Conservation (phyloP, 2,113 vertebrate species). For the Sitta europaea region DNA sequence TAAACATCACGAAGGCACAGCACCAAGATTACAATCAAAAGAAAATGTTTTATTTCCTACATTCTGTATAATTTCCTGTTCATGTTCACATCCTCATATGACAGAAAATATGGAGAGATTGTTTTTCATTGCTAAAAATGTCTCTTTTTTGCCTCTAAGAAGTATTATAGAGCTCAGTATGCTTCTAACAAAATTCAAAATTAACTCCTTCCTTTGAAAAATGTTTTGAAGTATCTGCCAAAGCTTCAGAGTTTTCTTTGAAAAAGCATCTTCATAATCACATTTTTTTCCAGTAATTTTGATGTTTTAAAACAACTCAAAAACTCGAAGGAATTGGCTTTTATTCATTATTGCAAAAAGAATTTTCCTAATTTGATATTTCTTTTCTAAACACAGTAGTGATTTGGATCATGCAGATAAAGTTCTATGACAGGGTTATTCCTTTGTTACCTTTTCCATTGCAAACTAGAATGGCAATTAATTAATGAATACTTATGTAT, state of each 20-base stretch:
- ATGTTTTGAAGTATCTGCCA: background rate
- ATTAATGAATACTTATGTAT: background rate
- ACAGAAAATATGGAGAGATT: background rate
- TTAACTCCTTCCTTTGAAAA: background rate
- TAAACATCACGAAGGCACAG: background rate
- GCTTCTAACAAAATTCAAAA: background rate
- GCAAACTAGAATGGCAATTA: background rate
- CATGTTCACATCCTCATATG: background rate
- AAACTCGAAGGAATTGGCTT: background rate
- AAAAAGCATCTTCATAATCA: background rate
- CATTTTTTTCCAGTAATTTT: background rate
- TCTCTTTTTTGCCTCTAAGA: background rate
- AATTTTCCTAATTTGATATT: background rate
- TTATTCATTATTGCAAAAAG: background rate
- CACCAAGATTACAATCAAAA: background rate
- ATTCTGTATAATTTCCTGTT: background rate
- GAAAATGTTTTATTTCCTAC: background rate
- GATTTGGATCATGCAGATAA: background rate
- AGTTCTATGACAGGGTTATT: background rate
- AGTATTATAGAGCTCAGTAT: background rate
- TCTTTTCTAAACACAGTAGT: background rate
- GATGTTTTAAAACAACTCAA: background rate
- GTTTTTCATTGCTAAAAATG: background rate
- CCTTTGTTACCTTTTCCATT: background rate
- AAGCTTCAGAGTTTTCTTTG: background rate